A percentile compares a stretch with the other conserved stretches of the same genome.
Evolutionary conservation across 2,797 vertebrate species (phyloP).

Genomic region (Kryptolebias ocellatus): DNA sequence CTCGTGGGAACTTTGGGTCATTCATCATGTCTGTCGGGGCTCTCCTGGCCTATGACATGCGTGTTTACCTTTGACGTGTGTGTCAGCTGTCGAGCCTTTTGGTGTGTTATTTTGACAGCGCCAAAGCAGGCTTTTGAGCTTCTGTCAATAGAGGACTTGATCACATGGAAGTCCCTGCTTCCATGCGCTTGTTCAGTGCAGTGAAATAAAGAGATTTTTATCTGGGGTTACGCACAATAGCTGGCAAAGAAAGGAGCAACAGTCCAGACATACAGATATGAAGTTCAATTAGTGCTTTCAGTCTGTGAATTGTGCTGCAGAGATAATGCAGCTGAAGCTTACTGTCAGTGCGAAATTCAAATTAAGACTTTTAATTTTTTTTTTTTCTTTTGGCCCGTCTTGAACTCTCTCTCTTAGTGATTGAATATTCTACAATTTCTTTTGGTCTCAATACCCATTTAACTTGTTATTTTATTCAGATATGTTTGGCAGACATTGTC

Average conservation of each 20-base stretch:
- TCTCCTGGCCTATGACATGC: constrained; percentile 77
- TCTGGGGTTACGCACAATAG: constrained; percentile 8
- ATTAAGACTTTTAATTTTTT: too few species aligned
- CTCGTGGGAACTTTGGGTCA: constrained; percentile 77
- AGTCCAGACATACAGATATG: background rate
- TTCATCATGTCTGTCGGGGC: constrained; percentile 83
- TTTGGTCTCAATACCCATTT: too few species aligned
- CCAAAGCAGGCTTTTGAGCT: constrained; percentile 51
- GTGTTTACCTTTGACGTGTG: constrained; percentile 80
- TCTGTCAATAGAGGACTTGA: constrained; percentile 72
- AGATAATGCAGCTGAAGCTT: too few species aligned
- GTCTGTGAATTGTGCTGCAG: too few species aligned
- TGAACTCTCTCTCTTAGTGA: too few species aligned
- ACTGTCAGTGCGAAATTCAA: too few species aligned
- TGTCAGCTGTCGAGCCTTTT: constrained; percentile 64
- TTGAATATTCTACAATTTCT: too few species aligned
- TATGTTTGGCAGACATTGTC: too few species aligned
- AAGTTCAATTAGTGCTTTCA: background rate
- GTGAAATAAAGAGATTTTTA: constrained; percentile 30
- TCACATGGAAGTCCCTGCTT: constrained; percentile 47
- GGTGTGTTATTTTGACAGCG: constrained; percentile 77
- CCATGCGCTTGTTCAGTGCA: constrained; percentile 23
- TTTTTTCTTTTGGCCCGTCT: too few species aligned
- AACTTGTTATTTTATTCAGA: too few species aligned
- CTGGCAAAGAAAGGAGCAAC: too few species aligned